These are phyloP conservation scores for Macrosoma leucophasiata DNA, from an alignment of 2,888 invertebrate genomes.

Conservation along the genomic window DNA sequence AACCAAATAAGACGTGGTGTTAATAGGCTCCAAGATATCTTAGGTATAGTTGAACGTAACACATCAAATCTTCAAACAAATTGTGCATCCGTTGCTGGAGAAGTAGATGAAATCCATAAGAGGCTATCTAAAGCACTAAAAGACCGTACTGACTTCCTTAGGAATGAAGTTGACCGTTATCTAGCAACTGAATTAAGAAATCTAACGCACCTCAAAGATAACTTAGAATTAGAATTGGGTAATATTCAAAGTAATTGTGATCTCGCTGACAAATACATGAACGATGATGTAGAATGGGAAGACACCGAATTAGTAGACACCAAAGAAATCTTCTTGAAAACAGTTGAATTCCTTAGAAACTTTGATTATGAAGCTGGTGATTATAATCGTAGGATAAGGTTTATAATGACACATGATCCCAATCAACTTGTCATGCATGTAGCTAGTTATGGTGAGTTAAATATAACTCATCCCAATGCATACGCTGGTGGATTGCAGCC, in stretches of 20 bases:
- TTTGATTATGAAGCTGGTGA: constrained; percentile 96
- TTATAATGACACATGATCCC: constrained; percentile 93
- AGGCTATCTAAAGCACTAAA: constrained; percentile 91
- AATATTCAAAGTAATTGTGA: constrained; percentile 98
- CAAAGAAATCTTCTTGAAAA: constrained; percentile 96
- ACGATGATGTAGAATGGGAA: constrained; percentile 92
- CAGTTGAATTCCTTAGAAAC: constrained; percentile 95
- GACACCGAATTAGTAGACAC: constrained; percentile 95
- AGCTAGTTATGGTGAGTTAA: constrained; percentile 92
- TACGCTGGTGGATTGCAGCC: constrained; percentile 78
- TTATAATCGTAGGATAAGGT: constrained; percentile 88
- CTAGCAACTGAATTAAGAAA: constrained; percentile 90
- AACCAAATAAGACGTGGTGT: constrained; percentile 92
- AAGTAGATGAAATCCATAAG: constrained; percentile 94
- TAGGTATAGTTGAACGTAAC: constrained; percentile 91
- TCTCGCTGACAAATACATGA: constrained; percentile 95
- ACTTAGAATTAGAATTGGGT: constrained; percentile 94
- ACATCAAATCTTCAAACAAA: constrained; percentile 91
- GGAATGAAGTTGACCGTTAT: constrained; percentile 94
- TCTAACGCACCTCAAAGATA: constrained; percentile 91
- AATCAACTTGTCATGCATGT: constrained; percentile 92
- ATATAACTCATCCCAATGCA: constrained; percentile 81
- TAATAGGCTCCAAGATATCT: constrained; percentile 91
- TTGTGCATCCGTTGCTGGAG: constrained; percentile 91
- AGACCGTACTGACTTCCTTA: constrained; percentile 90